Base-by-base conservation (phyloP, 2,888 invertebrate species). In the Caenorhabditis sp. region DNA sequence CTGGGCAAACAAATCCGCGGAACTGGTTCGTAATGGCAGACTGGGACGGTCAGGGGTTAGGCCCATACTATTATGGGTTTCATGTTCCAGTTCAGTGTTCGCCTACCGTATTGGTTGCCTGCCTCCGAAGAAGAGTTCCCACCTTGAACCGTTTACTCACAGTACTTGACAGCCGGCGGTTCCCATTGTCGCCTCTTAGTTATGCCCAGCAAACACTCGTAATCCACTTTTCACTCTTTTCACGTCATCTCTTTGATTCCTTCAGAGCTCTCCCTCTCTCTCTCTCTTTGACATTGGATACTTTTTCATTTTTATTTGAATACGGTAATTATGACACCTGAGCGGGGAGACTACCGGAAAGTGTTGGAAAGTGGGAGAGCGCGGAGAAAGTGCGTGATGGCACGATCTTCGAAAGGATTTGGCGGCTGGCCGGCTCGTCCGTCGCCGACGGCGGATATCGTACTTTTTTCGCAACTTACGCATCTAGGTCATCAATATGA, bases 281-380 rank as follows among this genome's bases (percentile, higher is more conserved):
- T 8, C 22, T n/a, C 41, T 27, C 37, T 15, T 30, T 53, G 48
- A 59, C 41, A 59, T 30, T 37, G 15, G 56, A 59, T 56, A 65
- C 46, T 41, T 30, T 32, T 41, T 41, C 17, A 35, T 70, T 70
- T 41, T 41, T 26, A 35, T 70, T 70, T 70, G 59, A 70, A 70
- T 70, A 68, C 58, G 68, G 68, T 68, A 53, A 59, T 70, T 59
- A 59, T 52, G 70, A 70, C 70, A 59, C 70, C 70, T 50, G 17
- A 41, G 37, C 20, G 17, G 30, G 37, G 15, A 17, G 20, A n/a
- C 22, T 20, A 22, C 5, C 15, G 24, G 37, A 46, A 39, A 61
- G 46, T 39, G 20, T 27, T 9, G 11, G 9, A 17, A 50, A 24
- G 46, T 1, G 37, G 39, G 61, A 61, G 63, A n/a, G 35, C n/a